Evolutionary conservation across 2,797 vertebrate species (phyloP), one percentile per base, ranked within the genome.

Genomic region (Myiotriccus ornatus): DNA sequence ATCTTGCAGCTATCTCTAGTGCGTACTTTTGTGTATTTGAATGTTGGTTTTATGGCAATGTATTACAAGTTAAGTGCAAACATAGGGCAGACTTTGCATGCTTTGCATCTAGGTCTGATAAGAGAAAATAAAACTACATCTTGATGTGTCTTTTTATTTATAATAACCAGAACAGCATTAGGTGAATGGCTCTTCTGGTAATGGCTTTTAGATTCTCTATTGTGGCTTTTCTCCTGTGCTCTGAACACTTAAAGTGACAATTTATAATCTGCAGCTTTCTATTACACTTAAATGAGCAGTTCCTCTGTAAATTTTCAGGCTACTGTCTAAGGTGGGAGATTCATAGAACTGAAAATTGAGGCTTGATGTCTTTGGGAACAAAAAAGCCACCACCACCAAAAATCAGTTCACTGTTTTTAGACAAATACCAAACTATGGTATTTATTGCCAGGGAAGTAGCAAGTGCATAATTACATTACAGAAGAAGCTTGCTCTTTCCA

Each of bases 401-500:
- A 84, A 65, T 57, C 83, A 83, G 44, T 62, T 90, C 92, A 84
- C 93, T 90, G 73, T 94, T 94, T 84, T 94, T 96, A 93, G 95
- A 95, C 87, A 95, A 96, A 94, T 84, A 83, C 91, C 92, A 92
- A 93, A 95, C 93, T 84, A 64, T 91, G 91, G 94, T 95, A 94
- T 96, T 93, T 96, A 94, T 97, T 96, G 95, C 95, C 88, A 70
- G 88, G 92, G 94, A 97, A 95, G 96, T 96, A 97, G 96, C 97
- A 97, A 94, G 92, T 96, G 85, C 96, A 94, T 97, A 97, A 98
- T 97, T 96, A 93, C 84, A 94, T 98, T 96, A 95, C 53, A 90
- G 95, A 96, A 91, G 94, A 97, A 97, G 96, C 97, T 97, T 97
- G 96, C 95, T 97, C 96, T 97, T 97, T 97, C 96, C 94, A 96